Evolutionary conservation across 2,113 vertebrate species (phyloP).

Genomic region (Ciconia maguari): DNA sequence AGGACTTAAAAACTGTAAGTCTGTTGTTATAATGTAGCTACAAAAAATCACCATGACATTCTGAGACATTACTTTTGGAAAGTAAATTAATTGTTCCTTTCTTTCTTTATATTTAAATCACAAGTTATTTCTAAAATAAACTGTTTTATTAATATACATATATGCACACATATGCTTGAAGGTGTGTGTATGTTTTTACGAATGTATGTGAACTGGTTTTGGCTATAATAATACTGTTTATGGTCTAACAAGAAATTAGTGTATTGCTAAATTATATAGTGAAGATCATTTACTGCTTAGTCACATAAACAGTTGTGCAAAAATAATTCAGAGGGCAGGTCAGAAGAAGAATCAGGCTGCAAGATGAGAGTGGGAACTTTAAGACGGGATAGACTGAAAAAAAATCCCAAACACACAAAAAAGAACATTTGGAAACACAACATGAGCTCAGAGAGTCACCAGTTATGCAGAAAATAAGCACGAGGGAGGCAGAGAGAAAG

Average conservation of each 20-base stretch:
- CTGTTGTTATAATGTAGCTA: background rate
- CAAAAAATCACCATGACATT: background rate
- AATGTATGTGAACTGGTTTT: background rate
- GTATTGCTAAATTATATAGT: background rate
- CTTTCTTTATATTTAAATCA: background rate
- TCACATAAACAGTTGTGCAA: background rate
- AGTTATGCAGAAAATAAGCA: background rate
- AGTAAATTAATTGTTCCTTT: background rate
- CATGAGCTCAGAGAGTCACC: background rate
- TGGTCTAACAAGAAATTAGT: background rate
- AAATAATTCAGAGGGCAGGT: background rate
- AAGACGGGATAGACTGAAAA: background rate
- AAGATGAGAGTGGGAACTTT: background rate
- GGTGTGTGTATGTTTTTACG: background rate
- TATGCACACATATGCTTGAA: background rate
- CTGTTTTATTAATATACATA: background rate
- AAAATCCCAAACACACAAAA: background rate
- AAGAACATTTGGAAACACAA: background rate
- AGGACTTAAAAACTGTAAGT: background rate
- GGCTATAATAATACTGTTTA: background rate
- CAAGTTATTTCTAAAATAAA: background rate
- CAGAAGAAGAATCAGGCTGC: background rate
- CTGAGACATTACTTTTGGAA: background rate
- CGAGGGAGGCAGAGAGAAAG: fast-evolving
- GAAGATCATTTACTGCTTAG: background rate